These are phyloP conservation scores for Leptogaster cylindrica DNA, from an alignment of 2,888 invertebrate genomes.

Conservation along the genomic window DNA sequence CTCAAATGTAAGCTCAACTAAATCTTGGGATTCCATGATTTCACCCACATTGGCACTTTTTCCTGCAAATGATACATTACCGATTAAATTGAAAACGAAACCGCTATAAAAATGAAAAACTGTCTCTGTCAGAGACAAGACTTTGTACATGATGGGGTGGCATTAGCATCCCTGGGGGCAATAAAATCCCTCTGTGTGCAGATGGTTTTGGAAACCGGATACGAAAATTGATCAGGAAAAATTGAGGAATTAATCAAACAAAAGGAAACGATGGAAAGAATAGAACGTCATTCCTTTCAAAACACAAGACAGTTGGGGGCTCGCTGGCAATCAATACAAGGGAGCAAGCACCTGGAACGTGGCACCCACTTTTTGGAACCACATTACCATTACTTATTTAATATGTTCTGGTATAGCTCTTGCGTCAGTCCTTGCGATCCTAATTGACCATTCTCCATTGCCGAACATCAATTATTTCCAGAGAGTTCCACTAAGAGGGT, in stretches of 20 bases:
- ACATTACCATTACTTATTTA: slow-evolving; percentile 38
- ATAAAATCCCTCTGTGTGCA: not conserved
- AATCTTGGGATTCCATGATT: too few relatives aligned
- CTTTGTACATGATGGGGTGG: too few relatives aligned
- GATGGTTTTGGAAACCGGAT: slow-evolving; percentile 13
- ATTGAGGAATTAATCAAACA: slow-evolving; percentile 25
- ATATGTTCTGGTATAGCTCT: too few relatives aligned
- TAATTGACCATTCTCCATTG: too few relatives aligned
- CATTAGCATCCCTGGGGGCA: too few relatives aligned
- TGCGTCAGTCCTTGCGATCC: too few relatives aligned
- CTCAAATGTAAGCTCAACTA: too few relatives aligned
- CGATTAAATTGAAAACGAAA: slow-evolving; percentile 9
- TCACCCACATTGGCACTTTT: too few relatives aligned
- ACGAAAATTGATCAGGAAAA: slow-evolving; percentile 17
- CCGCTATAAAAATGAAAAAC: slow-evolving; percentile 7
- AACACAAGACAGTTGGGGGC: too few relatives aligned
- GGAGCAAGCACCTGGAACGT: slow-evolving; percentile 42
- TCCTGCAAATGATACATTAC: not conserved
- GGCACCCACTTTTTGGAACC: slow-evolving; percentile 27
- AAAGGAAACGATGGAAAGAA: not conserved
- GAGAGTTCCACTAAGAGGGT: slow-evolving; percentile 34
- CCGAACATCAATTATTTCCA: slow-evolving; percentile 37
- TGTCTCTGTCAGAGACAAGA: slow-evolving; percentile 10
- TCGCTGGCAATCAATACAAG: not conserved
- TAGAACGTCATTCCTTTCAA: too few relatives aligned